A percentile compares a stretch with the other conserved stretches of the same genome.
These are phyloP conservation scores for Probosciger aterrimus DNA, from an alignment of 2,113 vertebrate genomes.

Conservation along the genomic window DNA sequence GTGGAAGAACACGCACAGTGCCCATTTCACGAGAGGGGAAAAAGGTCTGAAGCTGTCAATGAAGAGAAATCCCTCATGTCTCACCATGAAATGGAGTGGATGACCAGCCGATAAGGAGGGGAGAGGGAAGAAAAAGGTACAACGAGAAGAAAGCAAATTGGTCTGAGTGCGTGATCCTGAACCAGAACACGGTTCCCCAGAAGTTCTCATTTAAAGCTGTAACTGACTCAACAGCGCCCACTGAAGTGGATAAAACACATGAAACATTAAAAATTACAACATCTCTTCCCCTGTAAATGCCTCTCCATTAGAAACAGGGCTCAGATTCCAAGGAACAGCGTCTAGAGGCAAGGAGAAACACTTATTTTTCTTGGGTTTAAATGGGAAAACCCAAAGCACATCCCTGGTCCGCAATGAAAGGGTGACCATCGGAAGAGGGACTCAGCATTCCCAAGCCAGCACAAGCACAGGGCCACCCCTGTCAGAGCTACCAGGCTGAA, in stretches of 20 bases:
- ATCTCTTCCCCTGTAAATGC: background rate
- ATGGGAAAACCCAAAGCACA: background rate
- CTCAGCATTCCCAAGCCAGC: background rate
- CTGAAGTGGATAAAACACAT: background rate
- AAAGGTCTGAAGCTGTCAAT: background rate
- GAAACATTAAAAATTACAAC: background rate
- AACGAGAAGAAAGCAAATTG: background rate
- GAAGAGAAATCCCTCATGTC: background rate
- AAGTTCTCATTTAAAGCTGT: background rate
- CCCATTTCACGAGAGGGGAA: background rate
- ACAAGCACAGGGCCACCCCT: background rate
- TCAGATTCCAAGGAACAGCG: background rate
- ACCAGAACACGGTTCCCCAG: background rate
- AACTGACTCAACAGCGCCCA: background rate
- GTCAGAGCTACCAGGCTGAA: background rate
- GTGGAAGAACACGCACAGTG: background rate
- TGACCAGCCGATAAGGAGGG: background rate
- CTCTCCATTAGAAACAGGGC: background rate
- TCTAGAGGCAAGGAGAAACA: fast-evolving
- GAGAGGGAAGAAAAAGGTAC: background rate
- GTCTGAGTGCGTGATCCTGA: fast-evolving
- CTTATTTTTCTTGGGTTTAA: background rate
- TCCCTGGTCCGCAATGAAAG: background rate
- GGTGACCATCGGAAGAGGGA: fast-evolving
- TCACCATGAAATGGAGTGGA: slow-evolving; percentile 19